phyloP scores from a whole-genome alignment of 2,797 vertebrate genomes.

The Myotis pilosus region DNA sequence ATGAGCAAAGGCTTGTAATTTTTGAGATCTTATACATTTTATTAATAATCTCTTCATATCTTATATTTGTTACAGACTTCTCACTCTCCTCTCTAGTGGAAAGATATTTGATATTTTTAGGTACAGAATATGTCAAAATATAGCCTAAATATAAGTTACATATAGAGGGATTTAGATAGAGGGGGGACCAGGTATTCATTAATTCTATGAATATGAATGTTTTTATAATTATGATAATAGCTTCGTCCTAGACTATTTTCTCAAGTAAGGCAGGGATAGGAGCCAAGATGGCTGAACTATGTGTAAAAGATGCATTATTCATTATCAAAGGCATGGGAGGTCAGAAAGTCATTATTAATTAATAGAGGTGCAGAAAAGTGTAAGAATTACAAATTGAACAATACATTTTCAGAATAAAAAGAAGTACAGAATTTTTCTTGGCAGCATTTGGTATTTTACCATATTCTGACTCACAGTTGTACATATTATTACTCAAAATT shows the following conservation, averaged over 20 bases:
- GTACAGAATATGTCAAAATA: background rate
- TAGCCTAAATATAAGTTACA: background rate
- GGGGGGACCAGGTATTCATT: background rate
- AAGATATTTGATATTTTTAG: background rate
- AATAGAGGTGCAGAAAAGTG: background rate
- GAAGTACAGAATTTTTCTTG: background rate
- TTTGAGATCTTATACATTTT: background rate
- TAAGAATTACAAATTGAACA: background rate
- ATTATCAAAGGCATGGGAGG: background rate
- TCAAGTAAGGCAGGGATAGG: background rate
- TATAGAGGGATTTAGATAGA: background rate
- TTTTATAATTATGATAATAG: background rate
- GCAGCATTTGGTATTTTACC: background rate
- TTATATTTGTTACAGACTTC: background rate
- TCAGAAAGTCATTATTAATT: conserved; percentile 36
- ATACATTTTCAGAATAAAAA: background rate
- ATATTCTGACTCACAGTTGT: background rate
- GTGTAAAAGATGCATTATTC: background rate
- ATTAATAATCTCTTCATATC: background rate
- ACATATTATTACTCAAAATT: background rate
- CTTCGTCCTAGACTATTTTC: background rate
- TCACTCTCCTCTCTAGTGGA: background rate
- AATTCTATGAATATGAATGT: background rate
- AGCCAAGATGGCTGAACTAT: background rate
- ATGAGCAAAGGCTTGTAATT: background rate